Base-by-base conservation (phyloP, 2,888 invertebrate species). In the Helicoverpa assulta region DNA sequence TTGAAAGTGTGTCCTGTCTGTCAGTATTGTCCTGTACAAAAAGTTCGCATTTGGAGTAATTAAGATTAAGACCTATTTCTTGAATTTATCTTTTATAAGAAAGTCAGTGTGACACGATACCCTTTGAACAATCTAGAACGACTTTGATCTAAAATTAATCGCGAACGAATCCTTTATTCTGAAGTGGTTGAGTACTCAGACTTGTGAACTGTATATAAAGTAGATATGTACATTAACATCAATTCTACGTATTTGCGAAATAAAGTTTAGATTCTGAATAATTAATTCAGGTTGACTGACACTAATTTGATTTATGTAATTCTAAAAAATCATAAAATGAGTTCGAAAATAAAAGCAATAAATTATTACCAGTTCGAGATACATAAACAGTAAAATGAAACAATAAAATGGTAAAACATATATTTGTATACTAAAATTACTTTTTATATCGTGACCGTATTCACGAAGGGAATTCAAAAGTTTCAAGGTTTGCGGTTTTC, bases 111-210 rank as follows among this genome's bases (percentile, higher is more conserved):
- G 71, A 69, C 67, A 58, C 47, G 51, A 18, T 60, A 67, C 47
- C 73, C 73, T 78, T 78, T 75, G 56, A 73, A 72, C 54, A 62
- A 67, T 76, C 61, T 59, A 54, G 65, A 57, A 59, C 43, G 71
- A 71, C 73, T 80, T 78, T 78, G 72, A 80, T 72, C 60, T 76
- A 67, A 81, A 76, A 77, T 74, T 69, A 73, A 81, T 79, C 53
- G 73, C 64, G 73, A 79, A 73, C 26, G 67, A 63, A 68, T 68
- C 70, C 51, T 21, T 83, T 78, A 76, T 54, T 70, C 53, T 67
- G 60, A 50, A 77, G 58, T 70, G 65, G 70, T 65, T 66, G 57
- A 67, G 62, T 72, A 73, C 57, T 73, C 55, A 75, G 55, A 67
- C 57, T 65, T 57, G 61, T 52, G 56, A 55, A 73, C 50, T 73